A percentile compares a stretch with the other conserved stretches of the same genome.
Evolutionary conservation across 2,113 vertebrate species (phyloP).

Genomic region (Tautogolabrus adspersus): DNA sequence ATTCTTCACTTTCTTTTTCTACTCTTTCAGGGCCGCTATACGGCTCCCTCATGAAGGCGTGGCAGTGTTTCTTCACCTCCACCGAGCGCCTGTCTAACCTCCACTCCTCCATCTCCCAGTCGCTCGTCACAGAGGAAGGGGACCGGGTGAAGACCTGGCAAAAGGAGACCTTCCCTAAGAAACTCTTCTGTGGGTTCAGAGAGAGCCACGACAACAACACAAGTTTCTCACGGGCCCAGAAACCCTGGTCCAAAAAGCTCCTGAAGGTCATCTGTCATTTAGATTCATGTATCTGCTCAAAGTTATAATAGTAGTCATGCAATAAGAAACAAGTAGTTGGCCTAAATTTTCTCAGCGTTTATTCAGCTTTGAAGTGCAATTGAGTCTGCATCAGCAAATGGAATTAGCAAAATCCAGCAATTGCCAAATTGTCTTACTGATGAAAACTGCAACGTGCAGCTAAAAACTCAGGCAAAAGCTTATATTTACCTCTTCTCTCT

Average conservation of each 20-base stretch:
- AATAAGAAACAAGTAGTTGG: background rate
- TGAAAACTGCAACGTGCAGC: too few species aligned
- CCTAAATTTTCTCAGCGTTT: background rate
- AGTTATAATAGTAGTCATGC: background rate
- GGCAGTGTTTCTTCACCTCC: constrained; percentile 88
- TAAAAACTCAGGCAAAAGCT: too few species aligned
- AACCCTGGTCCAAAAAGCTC: constrained; percentile 87
- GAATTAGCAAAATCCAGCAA: too few species aligned
- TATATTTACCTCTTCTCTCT: too few species aligned
- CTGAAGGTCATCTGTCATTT: constrained; percentile 78
- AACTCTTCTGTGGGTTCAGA: constrained; percentile 87
- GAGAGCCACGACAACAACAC: constrained; percentile 82
- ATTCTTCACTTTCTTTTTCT: constrained; percentile 13
- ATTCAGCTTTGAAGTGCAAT: too few species aligned
- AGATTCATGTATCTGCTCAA: background rate
- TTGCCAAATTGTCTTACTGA: too few species aligned
- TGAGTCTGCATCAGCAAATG: too few species aligned
- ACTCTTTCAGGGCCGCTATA: constrained; percentile 84
- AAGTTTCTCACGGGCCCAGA: constrained; percentile 86
- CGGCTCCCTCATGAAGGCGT: constrained; percentile 86
- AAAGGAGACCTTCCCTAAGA: constrained; percentile 85
- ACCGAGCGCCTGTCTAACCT: constrained; percentile 84
- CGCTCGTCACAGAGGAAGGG: constrained; percentile 82
- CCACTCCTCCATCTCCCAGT: constrained; percentile 84
- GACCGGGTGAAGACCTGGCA: constrained; percentile 85